Evolutionary conservation across 2,888 invertebrate genomes (phyloP), one percentile per base, ranked within the genome.

Genomic region (Ectemnius continuus): DNA sequence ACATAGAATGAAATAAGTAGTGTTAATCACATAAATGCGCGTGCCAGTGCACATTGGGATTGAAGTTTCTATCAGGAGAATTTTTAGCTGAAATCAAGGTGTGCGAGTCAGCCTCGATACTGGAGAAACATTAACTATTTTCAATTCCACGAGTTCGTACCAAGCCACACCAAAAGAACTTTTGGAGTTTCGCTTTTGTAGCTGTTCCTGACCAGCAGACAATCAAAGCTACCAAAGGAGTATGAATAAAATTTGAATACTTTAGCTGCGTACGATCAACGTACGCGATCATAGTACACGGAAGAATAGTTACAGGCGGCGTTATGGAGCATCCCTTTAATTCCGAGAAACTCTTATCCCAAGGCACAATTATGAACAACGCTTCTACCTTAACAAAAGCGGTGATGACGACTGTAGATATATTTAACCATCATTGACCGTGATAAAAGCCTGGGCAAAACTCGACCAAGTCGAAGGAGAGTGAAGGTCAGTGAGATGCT

Each of bases 151-250:
- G 3, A 2, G 23, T 23, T 23, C 23, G 23, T 23, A 23, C 23
- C 23, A 3, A 23, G 23, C 23, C 23, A 23, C 23, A 57, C 47
- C 20, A 52, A 68, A 26, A 16, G 58, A 58, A 56, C 47, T 11
- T 1, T 65, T n/a, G 8, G 52, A 1, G 8, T 36, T 36, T 36
- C 36, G 8, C 36, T 18, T 18, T 63, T 26, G 45, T 47, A 74
- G 60, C 23, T 56, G 72, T 65, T 69, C 73, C 77, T 70, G 78
- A 64, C 75, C 78, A 79, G 74, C 78, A 83, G 77, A 81, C 70
- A 61, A 23, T 68, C 77, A 2, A 36, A 36, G 36, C 36, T 36
- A 36, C 36, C 2, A 36, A 46, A 67, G 14, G 61, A 58, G 57
- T 47, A 76, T 20, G 58, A 36, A 73, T 74, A 65, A 23, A 18